Evolutionary conservation across 2,888 invertebrate species (phyloP), one percentile per base, ranked within the genome.

Genomic region (Dendrolimus pini): DNA sequence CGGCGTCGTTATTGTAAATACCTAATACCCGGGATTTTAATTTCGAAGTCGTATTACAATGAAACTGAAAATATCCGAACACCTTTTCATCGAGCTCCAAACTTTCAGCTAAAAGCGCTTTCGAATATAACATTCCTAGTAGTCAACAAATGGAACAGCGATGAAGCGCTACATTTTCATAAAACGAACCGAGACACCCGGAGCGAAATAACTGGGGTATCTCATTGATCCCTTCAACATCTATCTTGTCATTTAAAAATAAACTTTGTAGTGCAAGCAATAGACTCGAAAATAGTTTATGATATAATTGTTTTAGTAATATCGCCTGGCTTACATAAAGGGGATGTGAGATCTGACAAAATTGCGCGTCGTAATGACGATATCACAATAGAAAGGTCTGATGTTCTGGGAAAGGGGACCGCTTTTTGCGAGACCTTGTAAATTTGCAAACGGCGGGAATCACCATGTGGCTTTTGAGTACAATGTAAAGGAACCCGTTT

Each of bases 241-340:
- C 58, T n/a, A 10, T 13, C 13, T 9, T 1, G 9, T 9, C 62
- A 67, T 56, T 54, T 54, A 6, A 79, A 71, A 74, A 58, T 55
- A 41, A 55, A 61, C 68, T 62, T 62, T 77, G 60, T 0, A 0
- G 0, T 0, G 3, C 0, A 1, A 0, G 0, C 52, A 0, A 30
- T 70, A 78, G 58, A 64, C 71, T 64, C 58, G 41, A 65, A 58
- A 68, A 63, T 75, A 0, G 53, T 7, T 59, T 67, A 65, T 52
- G 1, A 9, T 41, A 12, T 55, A 0, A 9, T 12, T 47, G 55
- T 67, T 69, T 78, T 85, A 75, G 75, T 83, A 83, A 78, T 82
- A 82, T 77, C 75, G 1, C 76, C 72, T 74, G 76, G 80, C 84
- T 83, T 87, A 89, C 84, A 86, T 88, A 88, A 85, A 85, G 85